Evolutionary conservation across 2,797 vertebrate species (phyloP).

Genomic region (Morelia viridis): DNA sequence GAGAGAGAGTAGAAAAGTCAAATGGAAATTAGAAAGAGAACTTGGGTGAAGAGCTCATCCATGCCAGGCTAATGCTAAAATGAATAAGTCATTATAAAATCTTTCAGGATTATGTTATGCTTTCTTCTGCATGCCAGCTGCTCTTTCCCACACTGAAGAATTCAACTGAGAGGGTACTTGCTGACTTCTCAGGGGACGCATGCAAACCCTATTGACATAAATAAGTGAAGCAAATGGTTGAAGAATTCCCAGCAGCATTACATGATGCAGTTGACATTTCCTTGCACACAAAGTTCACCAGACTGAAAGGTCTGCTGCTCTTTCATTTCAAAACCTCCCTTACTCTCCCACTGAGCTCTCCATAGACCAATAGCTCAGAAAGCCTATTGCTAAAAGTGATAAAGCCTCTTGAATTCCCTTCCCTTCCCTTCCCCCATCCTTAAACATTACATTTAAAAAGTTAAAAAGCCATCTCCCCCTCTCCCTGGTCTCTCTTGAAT

Average conservation of each 20-base stretch:
- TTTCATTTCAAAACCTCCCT: background rate
- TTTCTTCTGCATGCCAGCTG: slow-evolving; percentile 7
- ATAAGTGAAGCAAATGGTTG: background rate
- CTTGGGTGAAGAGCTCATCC: background rate
- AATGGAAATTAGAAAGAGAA: slow-evolving; percentile 16
- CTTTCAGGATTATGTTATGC: background rate
- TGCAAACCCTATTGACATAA: slow-evolving; percentile 23
- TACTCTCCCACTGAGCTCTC: background rate
- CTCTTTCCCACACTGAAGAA: background rate
- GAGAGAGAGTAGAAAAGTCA: background rate
- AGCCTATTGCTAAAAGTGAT: background rate
- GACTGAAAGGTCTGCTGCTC: background rate
- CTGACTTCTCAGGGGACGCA: slow-evolving; percentile 11
- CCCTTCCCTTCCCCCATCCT: background rate
- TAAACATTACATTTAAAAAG: background rate
- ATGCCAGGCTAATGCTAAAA: background rate
- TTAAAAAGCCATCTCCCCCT: background rate
- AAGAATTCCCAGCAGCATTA: slow-evolving; percentile 22
- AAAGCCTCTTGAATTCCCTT: background rate
- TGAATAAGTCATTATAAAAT: slow-evolving; percentile 12
- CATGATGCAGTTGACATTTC: slow-evolving; percentile 6
- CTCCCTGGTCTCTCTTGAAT: background rate
- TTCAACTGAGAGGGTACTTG: background rate
- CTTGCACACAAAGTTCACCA: background rate
- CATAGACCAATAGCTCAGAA: rapidly evolving